Percentiles rank a stretch among this genome's conserved stretches.
Evolutionary conservation across 92 coral and sea anemone species (phyloP).

Genomic region (Epizoanthus illoricatus): DNA sequence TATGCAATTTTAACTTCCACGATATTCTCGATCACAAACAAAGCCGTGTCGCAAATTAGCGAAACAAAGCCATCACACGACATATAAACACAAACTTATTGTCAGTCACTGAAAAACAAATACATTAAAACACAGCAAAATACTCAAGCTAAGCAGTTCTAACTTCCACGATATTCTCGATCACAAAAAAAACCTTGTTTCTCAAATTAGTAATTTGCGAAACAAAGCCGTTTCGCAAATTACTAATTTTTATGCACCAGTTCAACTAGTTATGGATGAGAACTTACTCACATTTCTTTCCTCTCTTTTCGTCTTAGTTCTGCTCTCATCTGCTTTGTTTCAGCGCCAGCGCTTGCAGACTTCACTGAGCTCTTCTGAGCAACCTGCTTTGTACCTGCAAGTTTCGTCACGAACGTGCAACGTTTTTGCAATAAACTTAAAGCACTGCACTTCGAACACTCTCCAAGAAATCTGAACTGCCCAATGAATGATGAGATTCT

Average conservation of each 20-base stretch:
- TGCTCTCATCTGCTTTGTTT: constrained; percentile 16
- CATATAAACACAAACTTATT: no score
- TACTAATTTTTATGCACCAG: not conserved
- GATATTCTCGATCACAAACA: no score
- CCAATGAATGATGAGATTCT: not conserved
- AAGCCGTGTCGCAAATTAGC: no score
- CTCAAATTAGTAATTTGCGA: no score
- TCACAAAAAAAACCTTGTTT: no score
- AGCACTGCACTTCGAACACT: not conserved
- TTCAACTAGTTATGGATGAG: not conserved
- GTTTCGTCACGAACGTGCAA: not conserved
- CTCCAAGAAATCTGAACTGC: not conserved
- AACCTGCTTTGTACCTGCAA: not conserved
- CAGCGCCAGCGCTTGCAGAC: not conserved
- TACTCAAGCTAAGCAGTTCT: no score
- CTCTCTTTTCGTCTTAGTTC: constrained; percentile 58
- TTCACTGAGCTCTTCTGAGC: not conserved
- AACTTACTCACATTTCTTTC: constrained; percentile 63
- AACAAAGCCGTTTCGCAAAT: no score
- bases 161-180: no score
- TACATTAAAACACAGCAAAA: no score
- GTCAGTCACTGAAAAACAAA: no score
- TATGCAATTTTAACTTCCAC: no score
- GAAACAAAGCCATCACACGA: no score
- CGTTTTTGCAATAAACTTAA: not conserved